These are phyloP conservation scores for Drosophila demipolita DNA, from an alignment of 2,888 invertebrate species.

Conservation along the genomic window DNA sequence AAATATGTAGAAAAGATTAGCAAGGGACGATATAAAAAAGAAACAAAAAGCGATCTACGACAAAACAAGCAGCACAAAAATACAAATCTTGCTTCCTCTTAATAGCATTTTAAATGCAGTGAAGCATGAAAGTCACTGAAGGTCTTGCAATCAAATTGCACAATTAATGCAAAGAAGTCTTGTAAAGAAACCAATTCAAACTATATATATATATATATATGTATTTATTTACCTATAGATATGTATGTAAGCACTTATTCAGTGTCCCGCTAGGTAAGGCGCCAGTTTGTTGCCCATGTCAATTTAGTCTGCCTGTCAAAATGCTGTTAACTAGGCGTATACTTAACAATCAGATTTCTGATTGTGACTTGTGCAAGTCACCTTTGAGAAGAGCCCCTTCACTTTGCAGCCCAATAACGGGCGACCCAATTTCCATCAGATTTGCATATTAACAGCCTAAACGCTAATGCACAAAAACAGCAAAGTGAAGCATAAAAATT, in stretches of 20 bases:
- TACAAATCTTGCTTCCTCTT: constrained; percentile 27
- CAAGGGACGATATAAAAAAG: constrained; percentile 53
- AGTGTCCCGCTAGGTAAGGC: not conserved
- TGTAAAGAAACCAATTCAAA: constrained; percentile 5
- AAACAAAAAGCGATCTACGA: not conserved
- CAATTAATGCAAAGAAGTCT: constrained; percentile 38
- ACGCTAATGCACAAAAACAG: constrained; percentile 32
- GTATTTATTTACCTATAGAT: not conserved
- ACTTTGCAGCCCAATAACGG: constrained; percentile 29
- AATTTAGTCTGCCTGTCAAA: not conserved
- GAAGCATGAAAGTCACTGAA: constrained; percentile 77
- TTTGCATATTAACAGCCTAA: constrained; percentile 70
- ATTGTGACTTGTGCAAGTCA: constrained; percentile 32
- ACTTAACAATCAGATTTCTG: constrained; percentile 19
- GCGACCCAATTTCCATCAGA: constrained; percentile 70
- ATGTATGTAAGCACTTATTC: not conserved
- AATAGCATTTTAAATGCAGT: constrained; percentile 52
- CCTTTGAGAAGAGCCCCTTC: constrained; percentile 38
- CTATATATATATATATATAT: not conserved
- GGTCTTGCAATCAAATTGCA: constrained; percentile 58
- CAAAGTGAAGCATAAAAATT: constrained; percentile 27
- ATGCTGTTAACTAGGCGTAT: constrained; percentile 8
- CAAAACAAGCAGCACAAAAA: constrained; percentile 16
- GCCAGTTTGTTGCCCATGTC: constrained; percentile 14
- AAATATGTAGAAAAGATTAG: constrained; percentile 64